Base-by-base conservation (phyloP, 2,797 vertebrate species). In the Eulemur coronatus region DNA sequence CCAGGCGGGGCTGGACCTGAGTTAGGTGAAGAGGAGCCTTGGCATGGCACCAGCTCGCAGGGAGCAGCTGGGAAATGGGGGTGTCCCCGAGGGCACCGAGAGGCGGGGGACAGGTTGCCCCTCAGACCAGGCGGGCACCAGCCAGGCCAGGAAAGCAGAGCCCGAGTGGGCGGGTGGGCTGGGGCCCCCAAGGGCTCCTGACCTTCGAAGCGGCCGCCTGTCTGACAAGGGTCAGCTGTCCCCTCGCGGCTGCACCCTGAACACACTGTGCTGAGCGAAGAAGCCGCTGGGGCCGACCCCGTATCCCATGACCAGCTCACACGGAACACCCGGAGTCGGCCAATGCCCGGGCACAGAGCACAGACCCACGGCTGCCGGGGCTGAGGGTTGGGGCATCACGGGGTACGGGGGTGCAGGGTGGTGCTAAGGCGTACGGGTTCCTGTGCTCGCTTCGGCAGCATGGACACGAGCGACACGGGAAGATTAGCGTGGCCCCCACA, bases 301-400 rank as follows among this genome's bases (percentile, higher is more conserved):
- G 4, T 24, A 24, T 46, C 46, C 14, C 43, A 33, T 33, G 28
- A 18, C 8, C 46, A 1, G 7, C 69, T 75, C 4, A 52, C 1
- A 52, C 7, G 22, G 2, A 78, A 18, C 4, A 0, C n/a, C 20
- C 4, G 20, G 75, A 52, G 12, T 12, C 6, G 33, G 48, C 33
- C 0, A 35, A 5, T 18, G 18, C 65, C 9, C 9, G 35, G 3
- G 35, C n/a, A 24, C n/a, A 12, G 67, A 38, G 4, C 22, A 4
- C 2, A 55, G n/a, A 55, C 7, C 52, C 7, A 2, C 1, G 1
- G 76, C 22, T 38, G 22, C 50, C 0, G 0, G 46, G 46, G n/a
- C 13, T 15, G n/a, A 14, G 76, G n/a, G 13, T 50, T 0, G 13
- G n/a, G 22, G 33, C 10, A 20, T 33, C 0, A 0, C 1, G 8